Conservation (phyloP, 35 echinoderm and acorn worm genomes). For the Anneissia japonica region DNA sequence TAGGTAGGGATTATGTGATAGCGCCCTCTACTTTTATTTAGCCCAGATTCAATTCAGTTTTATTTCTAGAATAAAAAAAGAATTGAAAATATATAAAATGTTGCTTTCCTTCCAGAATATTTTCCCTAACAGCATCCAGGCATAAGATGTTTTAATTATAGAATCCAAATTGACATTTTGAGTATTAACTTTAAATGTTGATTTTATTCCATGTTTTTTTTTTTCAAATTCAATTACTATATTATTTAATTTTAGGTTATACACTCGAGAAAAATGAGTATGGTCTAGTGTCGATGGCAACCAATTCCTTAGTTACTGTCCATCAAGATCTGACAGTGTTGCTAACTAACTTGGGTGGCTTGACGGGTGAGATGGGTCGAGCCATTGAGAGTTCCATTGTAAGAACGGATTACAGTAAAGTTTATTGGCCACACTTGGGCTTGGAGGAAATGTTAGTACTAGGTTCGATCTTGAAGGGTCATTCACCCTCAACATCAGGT, state of each 20-base stretch:
- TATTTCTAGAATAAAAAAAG: no score
- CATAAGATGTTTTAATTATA: no score
- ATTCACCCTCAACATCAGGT: not conserved
- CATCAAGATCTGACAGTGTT: slow-evolving; percentile 23
- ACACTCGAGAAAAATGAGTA: slow-evolving; percentile 27
- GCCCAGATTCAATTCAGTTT: no score
- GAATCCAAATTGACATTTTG: no score
- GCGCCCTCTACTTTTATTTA: no score
- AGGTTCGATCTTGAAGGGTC: slow-evolving; percentile 25
- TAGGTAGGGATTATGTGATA: slow-evolving; percentile 30
- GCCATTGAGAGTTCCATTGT: slow-evolving; percentile 36
- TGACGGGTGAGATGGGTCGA: slow-evolving; percentile 14
- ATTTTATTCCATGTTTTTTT: no score
- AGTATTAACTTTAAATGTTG: no score
- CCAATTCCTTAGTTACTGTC: not conserved
- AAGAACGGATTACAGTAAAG: slow-evolving; percentile 47
- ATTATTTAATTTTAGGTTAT: slow-evolving; percentile 21
- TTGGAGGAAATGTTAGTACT: slow-evolving; percentile 36
- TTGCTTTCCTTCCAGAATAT: no score
- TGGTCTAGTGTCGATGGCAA: not conserved
- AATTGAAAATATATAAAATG: no score
- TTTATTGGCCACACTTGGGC: slow-evolving; percentile 20
- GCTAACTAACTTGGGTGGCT: slow-evolving; percentile 35
- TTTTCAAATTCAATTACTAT: not conserved
- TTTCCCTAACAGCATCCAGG: no score